Conservation (phyloP, 2,797 vertebrate genomes). For the Cuculus canorus region DNA sequence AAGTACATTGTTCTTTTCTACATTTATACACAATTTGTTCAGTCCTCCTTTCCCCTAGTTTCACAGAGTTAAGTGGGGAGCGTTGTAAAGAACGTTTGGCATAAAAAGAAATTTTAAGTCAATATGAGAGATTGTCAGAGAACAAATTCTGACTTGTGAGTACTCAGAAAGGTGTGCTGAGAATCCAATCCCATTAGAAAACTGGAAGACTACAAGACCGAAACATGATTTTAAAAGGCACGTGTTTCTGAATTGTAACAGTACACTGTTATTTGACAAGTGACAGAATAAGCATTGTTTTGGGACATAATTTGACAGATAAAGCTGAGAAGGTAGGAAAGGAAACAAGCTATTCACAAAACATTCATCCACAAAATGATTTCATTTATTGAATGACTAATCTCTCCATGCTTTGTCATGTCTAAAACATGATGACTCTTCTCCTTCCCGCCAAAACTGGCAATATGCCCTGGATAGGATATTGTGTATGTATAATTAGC, state of each 20-base stretch:
- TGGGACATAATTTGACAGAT: not conserved
- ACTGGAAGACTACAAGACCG: not conserved
- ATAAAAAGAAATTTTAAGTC: not conserved
- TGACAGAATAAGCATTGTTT: not conserved
- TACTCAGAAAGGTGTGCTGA: not conserved
- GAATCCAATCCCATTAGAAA: not conserved
- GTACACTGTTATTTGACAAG: constrained; percentile 13
- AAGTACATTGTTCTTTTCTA: not conserved
- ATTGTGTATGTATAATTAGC: not conserved
- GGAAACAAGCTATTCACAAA: constrained; percentile 1
- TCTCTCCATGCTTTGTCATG: constrained; percentile 10
- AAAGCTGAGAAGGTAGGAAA: constrained; percentile 24
- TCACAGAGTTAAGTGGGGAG: not conserved
- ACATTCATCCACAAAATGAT: not conserved
- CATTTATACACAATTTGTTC: not conserved
- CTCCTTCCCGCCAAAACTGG: constrained; percentile 23
- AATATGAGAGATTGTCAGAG: not conserved
- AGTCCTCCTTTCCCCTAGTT: not conserved
- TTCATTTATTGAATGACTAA: constrained; percentile 13
- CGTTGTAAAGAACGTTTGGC: not conserved
- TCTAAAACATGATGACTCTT: constrained; percentile 8
- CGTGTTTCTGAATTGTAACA: accelerated
- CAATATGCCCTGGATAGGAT: not conserved
- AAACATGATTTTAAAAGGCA: constrained; percentile 16
- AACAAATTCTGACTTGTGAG: not conserved